These are phyloP conservation scores for Agriotes lineatus DNA, from an alignment of 2,888 invertebrate genomes.

Conservation along the genomic window DNA sequence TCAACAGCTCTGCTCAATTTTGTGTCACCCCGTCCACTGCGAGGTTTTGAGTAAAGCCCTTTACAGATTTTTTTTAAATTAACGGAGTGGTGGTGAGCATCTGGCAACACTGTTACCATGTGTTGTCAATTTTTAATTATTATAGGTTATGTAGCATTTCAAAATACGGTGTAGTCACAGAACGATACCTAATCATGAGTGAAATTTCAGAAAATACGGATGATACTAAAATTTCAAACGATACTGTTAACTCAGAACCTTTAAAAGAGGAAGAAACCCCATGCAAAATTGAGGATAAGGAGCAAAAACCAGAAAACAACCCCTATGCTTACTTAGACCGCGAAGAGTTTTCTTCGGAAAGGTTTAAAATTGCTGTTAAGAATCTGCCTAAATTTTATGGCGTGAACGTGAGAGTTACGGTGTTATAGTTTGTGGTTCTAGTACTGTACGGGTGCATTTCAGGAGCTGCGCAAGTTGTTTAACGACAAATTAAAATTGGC, in stretches of 20 bases:
- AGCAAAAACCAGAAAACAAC: constrained; percentile 53
- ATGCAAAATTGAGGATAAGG: neutral
- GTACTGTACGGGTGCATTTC: constrained; percentile 49
- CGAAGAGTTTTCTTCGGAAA: constrained; percentile 90
- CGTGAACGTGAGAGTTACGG: constrained; percentile 81
- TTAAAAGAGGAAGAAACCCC: neutral
- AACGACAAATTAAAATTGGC: constrained; percentile 81
- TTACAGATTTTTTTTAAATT: too few species aligned
- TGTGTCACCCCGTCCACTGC: too few species aligned
- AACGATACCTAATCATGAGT: constrained; percentile 7
- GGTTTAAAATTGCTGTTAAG: constrained; percentile 88
- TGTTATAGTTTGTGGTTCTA: too few species aligned
- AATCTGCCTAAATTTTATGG: constrained; percentile 88
- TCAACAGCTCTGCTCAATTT: too few species aligned
- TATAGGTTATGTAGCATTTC: neutral
- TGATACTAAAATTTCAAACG: neutral
- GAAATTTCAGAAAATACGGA: neutral
- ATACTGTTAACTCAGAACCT: neutral
- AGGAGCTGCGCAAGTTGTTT: constrained; percentile 87
- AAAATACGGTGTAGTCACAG: too few species aligned
- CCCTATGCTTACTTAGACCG: constrained; percentile 83
- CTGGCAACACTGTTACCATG: too few species aligned
- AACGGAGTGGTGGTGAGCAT: too few species aligned
- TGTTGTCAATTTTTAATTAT: too few species aligned
- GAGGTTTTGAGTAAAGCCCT: too few species aligned